A percentile compares a stretch with the other conserved stretches of the same genome.
Evolutionary conservation across 2,888 invertebrate genomes (phyloP).

Genomic region (Acanthacorydalis orientalis): DNA sequence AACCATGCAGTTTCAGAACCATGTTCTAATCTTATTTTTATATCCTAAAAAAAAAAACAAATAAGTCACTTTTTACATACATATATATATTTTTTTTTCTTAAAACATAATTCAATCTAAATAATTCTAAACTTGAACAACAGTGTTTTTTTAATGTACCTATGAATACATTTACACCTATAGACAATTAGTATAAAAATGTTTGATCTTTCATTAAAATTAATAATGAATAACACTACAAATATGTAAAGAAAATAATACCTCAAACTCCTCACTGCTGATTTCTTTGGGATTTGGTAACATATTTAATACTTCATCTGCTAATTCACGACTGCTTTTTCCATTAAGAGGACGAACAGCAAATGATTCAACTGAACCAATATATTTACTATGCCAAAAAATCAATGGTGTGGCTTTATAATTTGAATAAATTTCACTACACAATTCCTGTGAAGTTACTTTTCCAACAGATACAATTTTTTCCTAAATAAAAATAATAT

Average conservation of each 20-base stretch:
- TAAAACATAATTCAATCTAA: too few species aligned
- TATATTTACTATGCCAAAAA: constrained; percentile 20
- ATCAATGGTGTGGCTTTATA: constrained; percentile 18
- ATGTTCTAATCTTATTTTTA: constrained; percentile 17
- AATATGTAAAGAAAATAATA: constrained; percentile 23
- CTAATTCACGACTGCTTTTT: constrained; percentile 34
- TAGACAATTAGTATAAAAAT: too few species aligned
- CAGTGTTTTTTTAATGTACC: too few species aligned
- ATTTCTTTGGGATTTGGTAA: constrained; percentile 43
- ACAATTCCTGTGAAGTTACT: constrained; percentile 25
- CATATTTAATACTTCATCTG: constrained; percentile 36
- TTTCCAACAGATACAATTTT: constrained; percentile 35
- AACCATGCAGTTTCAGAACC: constrained; percentile 30
- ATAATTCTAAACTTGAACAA: too few species aligned
- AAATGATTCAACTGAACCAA: not conserved
- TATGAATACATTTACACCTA: too few species aligned
- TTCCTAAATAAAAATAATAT: constrained; percentile 18
- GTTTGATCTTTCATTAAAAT: too few species aligned
- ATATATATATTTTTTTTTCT: too few species aligned
- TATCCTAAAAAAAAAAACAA: constrained; percentile 15
- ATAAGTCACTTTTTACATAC: constrained; percentile 3
- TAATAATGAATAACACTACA: too few species aligned
- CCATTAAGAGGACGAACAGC: constrained; percentile 18
- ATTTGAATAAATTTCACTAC: constrained; percentile 25
- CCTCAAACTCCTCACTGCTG: constrained; percentile 38